These are phyloP conservation scores for Phocoena sinus DNA, from an alignment of 2,113 vertebrate species.

Conservation along the genomic window DNA sequence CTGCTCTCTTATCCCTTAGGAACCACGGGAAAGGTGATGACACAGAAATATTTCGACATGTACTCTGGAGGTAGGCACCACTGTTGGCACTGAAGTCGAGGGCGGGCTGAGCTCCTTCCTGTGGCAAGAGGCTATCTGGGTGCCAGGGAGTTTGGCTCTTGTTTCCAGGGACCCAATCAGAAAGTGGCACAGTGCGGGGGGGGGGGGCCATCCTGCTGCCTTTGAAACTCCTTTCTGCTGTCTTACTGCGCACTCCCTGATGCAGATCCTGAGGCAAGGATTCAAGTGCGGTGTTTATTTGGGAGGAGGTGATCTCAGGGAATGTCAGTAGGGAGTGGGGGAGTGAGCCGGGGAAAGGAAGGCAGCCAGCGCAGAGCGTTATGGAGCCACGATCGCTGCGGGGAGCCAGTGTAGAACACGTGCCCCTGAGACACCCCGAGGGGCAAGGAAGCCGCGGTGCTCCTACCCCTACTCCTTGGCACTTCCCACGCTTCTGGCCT, in stretches of 20 bases:
- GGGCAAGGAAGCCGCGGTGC: neutral
- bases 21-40: conserved; percentile 77
- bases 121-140: fast-evolving
- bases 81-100: neutral
- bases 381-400: fast-evolving
- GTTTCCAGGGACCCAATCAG: neutral
- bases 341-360: neutral
- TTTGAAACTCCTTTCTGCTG: neutral
- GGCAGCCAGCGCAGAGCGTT: fast-evolving
- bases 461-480: neutral
- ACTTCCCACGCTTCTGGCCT: neutral
- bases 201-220: fast-evolving
- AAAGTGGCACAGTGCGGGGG: fast-evolving
- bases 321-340: neutral
- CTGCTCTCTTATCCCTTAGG: conserved; percentile 73
- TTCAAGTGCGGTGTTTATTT: too few species aligned
- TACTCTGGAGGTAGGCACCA: conserved; percentile 79
- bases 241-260: neutral
- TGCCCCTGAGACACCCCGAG: fast-evolving
- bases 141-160: neutral
- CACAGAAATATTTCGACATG: conserved; percentile 76
- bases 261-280: neutral
- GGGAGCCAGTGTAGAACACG: neutral
- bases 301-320: neutral
- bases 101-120: neutral